These are phyloP conservation scores for Brachyrhaphis roseni DNA, from an alignment of 2,797 vertebrate genomes.

Conservation along the genomic window DNA sequence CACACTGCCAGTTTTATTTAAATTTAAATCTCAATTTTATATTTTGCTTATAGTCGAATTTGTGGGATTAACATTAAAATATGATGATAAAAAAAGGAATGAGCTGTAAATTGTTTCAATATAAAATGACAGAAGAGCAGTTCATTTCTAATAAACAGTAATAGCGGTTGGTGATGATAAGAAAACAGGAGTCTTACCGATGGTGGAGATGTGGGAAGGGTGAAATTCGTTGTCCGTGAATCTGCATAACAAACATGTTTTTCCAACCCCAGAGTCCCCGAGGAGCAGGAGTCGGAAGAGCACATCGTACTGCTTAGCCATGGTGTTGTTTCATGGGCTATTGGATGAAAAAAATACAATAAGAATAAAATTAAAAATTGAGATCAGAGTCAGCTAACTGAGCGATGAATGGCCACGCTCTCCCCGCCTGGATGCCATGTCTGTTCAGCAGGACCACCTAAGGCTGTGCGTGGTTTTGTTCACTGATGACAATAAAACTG, in stretches of 20 bases:
- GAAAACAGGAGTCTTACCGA: conserved; percentile 84
- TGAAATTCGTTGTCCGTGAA: conserved; percentile 99
- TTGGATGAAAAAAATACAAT: conserved; percentile 21
- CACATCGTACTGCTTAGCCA: conserved; percentile 98
- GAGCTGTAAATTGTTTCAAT: conserved; percentile 10
- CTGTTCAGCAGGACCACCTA: conserved; percentile 51
- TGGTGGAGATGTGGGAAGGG: conserved; percentile 97
- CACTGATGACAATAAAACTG: conserved; percentile 50
- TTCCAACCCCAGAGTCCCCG: conserved; percentile 97
- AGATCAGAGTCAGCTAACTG: conserved; percentile 65
- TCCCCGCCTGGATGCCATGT: conserved; percentile 66
- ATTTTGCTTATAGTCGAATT: neutral
- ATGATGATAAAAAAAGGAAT: neutral
- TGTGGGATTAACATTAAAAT: neutral
- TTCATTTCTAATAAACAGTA: neutral
- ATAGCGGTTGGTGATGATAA: neutral
- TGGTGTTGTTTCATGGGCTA: conserved; percentile 69
- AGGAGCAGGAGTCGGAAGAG: conserved; percentile 95
- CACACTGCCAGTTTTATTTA: neutral
- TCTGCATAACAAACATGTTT: conserved; percentile 96
- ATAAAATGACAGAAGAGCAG: conserved; percentile 7
- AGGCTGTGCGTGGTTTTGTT: conserved; percentile 25
- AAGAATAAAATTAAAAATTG: neutral
- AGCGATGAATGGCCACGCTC: conserved; percentile 52
- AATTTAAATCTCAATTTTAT: neutral